Evolutionary conservation across 2,113 vertebrate species (phyloP).

Genomic region (Osmerus eperlanus): DNA sequence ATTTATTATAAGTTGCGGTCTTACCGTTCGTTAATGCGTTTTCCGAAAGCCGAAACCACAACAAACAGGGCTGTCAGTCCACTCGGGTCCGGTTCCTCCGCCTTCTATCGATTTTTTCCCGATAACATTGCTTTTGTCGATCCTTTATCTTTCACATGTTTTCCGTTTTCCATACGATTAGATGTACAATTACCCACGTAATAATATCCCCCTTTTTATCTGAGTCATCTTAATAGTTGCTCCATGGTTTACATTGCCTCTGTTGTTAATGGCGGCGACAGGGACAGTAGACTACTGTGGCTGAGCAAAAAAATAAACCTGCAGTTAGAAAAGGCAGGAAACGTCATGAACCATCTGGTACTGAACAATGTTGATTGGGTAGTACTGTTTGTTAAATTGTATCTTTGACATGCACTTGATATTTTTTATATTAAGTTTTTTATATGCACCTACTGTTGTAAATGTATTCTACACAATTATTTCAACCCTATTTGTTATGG

Average conservation of each 20-base stretch:
- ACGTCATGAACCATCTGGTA: conserved; percentile 68
- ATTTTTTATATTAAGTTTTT: too few species aligned
- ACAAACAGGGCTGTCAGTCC: conserved; percentile 49
- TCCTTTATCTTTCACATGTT: conserved; percentile 58
- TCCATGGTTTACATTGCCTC: conserved; percentile 46
- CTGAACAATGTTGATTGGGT: conserved; percentile 55
- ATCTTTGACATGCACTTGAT: too few species aligned
- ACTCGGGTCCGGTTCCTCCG: conserved; percentile 28
- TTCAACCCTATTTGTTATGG: too few species aligned
- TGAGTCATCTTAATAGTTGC: conserved; percentile 41
- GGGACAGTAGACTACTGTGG: conserved; percentile 56
- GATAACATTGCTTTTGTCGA: conserved; percentile 29
- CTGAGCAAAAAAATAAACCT: conserved; percentile 71
- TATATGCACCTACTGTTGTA: too few species aligned
- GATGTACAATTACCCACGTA: conserved; percentile 16
- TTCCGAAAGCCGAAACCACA: conserved; percentile 48
- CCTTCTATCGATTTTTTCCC: conserved; percentile 56
- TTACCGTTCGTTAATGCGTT: conserved; percentile 47
- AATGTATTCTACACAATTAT: too few species aligned
- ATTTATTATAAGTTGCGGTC: not conserved
- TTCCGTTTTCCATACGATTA: conserved; percentile 24
- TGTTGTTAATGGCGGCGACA: conserved; percentile 72
- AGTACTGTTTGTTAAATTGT: not conserved
- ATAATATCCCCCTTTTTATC: conserved; percentile 21
- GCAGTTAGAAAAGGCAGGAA: conserved; percentile 21